These are phyloP conservation scores for Pagrus major DNA, from an alignment of 2,113 vertebrate genomes.

Conservation along the genomic window DNA sequence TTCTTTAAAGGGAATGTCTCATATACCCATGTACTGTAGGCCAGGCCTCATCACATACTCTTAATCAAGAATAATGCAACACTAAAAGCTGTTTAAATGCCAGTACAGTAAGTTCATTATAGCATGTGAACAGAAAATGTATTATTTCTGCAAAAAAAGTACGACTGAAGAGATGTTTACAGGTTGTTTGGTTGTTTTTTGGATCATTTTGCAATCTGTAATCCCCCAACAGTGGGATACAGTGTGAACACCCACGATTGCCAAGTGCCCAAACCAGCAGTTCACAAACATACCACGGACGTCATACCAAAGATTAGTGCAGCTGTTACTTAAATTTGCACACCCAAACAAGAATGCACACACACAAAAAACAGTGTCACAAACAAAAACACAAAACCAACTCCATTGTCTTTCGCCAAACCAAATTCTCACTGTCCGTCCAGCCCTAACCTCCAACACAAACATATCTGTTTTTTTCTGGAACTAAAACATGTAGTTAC, in stretches of 20 bases:
- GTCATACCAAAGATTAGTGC: constrained; percentile 10
- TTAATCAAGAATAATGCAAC: neutral
- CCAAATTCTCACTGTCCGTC: neutral
- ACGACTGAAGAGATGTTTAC: neutral
- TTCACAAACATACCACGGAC: constrained; percentile 10
- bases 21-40: neutral
- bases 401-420: constrained; percentile 3
- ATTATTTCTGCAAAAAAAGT: neutral
- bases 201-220: neutral
- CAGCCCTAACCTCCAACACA: neutral
- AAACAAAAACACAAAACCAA: constrained; percentile 10
- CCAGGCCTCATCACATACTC: neutral
- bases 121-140: neutral
- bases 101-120: neutral
- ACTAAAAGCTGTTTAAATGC: neutral
- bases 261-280: neutral
- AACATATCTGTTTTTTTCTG: neutral
- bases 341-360: neutral
- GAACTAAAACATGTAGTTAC: neutral
- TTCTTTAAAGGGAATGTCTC: neutral
- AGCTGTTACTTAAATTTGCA: neutral
- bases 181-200: neutral
- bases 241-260: neutral
- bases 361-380: neutral
- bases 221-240: neutral